phyloP scores from a whole-genome alignment of 2,113 vertebrate genomes.

The Neopipo cinnamomea region DNA sequence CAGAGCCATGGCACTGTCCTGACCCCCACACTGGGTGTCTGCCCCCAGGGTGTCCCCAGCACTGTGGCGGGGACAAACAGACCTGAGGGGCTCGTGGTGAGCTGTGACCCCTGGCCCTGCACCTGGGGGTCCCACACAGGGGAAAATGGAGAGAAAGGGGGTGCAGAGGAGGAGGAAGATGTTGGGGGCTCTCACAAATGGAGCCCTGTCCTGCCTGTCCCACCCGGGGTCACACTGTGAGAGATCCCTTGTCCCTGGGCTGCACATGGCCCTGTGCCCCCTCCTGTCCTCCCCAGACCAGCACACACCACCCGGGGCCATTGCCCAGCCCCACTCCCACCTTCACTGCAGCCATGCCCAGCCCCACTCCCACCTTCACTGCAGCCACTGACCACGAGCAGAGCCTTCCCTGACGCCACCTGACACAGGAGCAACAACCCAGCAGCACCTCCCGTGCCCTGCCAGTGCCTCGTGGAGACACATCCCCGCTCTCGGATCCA shows the following conservation, averaged over 20 bases:
- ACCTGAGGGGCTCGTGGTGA: accelerated
- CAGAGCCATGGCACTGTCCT: neutral
- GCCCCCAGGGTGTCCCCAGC: neutral
- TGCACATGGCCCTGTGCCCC: accelerated
- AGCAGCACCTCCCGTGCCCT: accelerated
- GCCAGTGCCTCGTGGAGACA: neutral
- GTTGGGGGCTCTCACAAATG: accelerated
- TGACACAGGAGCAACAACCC: accelerated
- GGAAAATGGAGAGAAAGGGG: neutral
- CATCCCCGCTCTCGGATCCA: accelerated
- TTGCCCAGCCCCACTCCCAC: accelerated
- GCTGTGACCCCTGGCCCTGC: accelerated
- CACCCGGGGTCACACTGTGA: neutral
- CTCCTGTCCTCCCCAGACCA: accelerated
- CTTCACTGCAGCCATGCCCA: accelerated
- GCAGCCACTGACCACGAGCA: neutral
- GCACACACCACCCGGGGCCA: neutral
- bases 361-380: accelerated
- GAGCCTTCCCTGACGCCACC: neutral
- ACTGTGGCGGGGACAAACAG: too few species aligned
- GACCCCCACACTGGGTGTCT: neutral
- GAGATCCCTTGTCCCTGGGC: neutral
- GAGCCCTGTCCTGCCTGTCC: neutral
- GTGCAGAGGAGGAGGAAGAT: neutral
- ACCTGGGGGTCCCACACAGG: neutral